These are phyloP conservation scores for Drosophila nikananu DNA, from an alignment of 1,140 invertebrate species.

Conservation along the genomic window DNA sequence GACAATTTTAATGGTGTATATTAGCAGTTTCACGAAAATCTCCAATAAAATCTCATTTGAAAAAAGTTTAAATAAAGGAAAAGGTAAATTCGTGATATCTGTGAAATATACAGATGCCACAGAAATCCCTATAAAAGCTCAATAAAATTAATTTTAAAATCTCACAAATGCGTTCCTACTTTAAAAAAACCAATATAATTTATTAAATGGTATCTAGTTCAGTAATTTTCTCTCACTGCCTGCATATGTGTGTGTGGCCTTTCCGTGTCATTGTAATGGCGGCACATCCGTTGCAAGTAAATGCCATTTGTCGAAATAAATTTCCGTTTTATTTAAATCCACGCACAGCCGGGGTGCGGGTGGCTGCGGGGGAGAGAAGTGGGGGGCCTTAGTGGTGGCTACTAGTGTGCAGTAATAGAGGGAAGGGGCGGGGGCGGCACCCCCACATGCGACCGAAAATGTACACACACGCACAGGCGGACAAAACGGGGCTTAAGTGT, in stretches of 20 bases:
- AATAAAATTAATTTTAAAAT: too few species aligned
- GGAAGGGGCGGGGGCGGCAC: neutral
- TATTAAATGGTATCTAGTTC: neutral
- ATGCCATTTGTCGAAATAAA: slow-evolving; percentile 84
- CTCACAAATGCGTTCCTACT: too few species aligned
- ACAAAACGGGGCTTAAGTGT: slow-evolving; percentile 80
- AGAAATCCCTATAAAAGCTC: too few species aligned
- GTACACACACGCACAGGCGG: slow-evolving; percentile 43
- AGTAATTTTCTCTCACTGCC: neutral
- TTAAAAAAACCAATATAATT: too few species aligned
- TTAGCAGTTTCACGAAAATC: neutral
- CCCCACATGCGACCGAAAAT: slow-evolving; percentile 34
- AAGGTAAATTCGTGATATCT: too few species aligned
- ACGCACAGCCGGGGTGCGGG: slow-evolving; percentile 49
- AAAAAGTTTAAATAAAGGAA: too few species aligned
- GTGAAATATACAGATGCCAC: too few species aligned
- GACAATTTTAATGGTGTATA: neutral
- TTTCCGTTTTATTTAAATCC: slow-evolving; percentile 84
- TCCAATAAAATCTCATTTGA: neutral
- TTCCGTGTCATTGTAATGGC: slow-evolving; percentile 80
- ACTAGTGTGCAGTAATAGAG: neutral
- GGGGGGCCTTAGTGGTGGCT: slow-evolving; percentile 17
- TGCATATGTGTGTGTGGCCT: slow-evolving; percentile 56
- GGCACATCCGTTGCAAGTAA: slow-evolving; percentile 83
- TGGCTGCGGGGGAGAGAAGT: too few species aligned